phyloP scores from a whole-genome alignment of 2,888 invertebrate species.

The Acrobasis repandana region DNA sequence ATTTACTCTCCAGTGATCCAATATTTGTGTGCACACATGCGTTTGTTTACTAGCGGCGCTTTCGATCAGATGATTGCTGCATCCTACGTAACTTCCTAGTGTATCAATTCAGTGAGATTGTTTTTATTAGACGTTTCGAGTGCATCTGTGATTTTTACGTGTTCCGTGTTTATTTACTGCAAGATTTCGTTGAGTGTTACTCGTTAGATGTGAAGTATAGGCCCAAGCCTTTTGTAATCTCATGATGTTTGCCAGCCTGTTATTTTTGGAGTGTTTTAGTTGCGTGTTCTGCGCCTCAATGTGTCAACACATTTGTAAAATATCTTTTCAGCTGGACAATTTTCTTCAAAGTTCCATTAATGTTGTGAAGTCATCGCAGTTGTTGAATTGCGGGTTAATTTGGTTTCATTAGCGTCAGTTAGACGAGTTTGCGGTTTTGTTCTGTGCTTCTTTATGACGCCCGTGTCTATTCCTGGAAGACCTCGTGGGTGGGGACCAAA shows the following conservation, averaged over 20 bases:
- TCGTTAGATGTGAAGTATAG: slow-evolving; percentile 35
- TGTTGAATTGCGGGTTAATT: slow-evolving; percentile 57
- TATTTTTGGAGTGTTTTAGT: slow-evolving; percentile 60
- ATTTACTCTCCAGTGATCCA: slow-evolving; percentile 25
- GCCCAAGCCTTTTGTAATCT: slow-evolving; percentile 48
- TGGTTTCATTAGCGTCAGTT: slow-evolving; percentile 61
- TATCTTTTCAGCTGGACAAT: slow-evolving; percentile 7
- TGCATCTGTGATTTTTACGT: slow-evolving; percentile 44
- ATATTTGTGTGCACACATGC: slow-evolving; percentile 27
- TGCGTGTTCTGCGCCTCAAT: slow-evolving; percentile 44
- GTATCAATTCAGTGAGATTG: slow-evolving; percentile 54
- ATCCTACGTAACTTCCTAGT: slow-evolving; percentile 34
- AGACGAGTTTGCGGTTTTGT: slow-evolving; percentile 59
- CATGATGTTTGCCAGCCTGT: slow-evolving; percentile 52
- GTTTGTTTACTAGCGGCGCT: slow-evolving; percentile 44
- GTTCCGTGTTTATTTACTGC: slow-evolving; percentile 50
- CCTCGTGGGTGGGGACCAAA: slow-evolving; percentile 64
- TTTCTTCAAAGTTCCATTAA: slow-evolving; percentile 21
- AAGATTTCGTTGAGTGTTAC: slow-evolving; percentile 38
- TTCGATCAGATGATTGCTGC: slow-evolving; percentile 33
- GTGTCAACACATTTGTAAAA: slow-evolving; percentile 51
- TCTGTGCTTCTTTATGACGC: slow-evolving; percentile 60
- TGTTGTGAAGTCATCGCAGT: slow-evolving; percentile 47
- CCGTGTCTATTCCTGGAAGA: slow-evolving; percentile 60
- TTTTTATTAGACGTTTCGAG: slow-evolving; percentile 57